These are phyloP conservation scores for Mystacides longicornis DNA, from an alignment of 2,888 invertebrate species.

Conservation along the genomic window DNA sequence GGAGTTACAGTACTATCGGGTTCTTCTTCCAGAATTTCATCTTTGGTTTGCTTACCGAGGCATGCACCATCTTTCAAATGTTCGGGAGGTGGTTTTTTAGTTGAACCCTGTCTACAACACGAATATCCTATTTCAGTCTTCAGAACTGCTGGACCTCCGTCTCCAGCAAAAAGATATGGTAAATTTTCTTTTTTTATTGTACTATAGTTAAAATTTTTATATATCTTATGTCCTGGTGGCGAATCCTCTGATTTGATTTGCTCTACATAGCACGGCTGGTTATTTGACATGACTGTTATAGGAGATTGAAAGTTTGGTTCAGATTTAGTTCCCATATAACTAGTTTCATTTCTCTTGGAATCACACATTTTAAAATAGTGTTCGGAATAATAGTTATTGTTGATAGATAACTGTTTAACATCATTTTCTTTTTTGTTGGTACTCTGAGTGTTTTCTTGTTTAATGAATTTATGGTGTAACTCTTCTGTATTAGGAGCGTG, in stretches of 20 bases:
- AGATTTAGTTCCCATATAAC: constrained; percentile 1
- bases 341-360: constrained; percentile 13
- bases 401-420: constrained; percentile 5
- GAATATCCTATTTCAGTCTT: constrained; percentile 59
- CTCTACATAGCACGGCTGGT: constrained; percentile 45
- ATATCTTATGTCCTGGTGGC: constrained; percentile 47
- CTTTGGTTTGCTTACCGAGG: constrained; percentile 63
- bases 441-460: constrained; percentile 36
- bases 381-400: constrained; percentile 6
- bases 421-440: constrained; percentile 11
- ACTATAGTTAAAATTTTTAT: constrained; percentile 43
- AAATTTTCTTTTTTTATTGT: constrained; percentile 36
- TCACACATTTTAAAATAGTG: constrained; percentile 14
- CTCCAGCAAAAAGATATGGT: constrained; percentile 57
- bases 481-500: too few relatives aligned
- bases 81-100: constrained; percentile 63
- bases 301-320: not conserved
- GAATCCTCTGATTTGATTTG: constrained; percentile 50
- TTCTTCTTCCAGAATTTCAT: constrained; percentile 58
- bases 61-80: constrained; percentile 68
- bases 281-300: constrained; percentile 28
- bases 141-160: constrained; percentile 60
- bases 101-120: constrained; percentile 68
- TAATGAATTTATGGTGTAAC: constrained; percentile 36
- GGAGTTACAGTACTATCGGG: constrained; percentile 43